These are phyloP conservation scores for Aporophyla lueneburgensis DNA, from an alignment of 2,888 invertebrate genomes.

Conservation along the genomic window DNA sequence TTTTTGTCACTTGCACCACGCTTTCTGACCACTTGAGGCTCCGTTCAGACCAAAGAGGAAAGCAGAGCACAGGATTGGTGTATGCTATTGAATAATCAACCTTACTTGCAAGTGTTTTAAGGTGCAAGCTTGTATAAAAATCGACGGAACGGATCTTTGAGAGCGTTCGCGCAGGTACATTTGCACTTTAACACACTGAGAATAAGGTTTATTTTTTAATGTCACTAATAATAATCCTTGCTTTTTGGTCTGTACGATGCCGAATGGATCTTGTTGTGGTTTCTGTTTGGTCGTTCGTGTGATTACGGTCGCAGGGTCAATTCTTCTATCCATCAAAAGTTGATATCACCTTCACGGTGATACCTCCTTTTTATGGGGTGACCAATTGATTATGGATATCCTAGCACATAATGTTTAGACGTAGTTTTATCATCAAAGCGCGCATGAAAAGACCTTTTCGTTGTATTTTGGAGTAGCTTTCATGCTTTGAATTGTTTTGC, in stretches of 20 bases:
- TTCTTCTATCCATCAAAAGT: conserved; percentile 86
- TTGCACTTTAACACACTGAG: background rate
- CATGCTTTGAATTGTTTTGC: conserved; percentile 43
- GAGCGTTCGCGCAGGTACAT: background rate
- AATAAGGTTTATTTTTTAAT: background rate
- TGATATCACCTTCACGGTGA: conserved; percentile 65
- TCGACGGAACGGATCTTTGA: background rate
- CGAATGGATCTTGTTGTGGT: conserved; percentile 73
- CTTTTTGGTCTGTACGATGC: background rate
- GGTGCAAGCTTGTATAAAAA: background rate
- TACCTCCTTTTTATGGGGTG: conserved; percentile 84
- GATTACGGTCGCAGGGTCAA: conserved; percentile 87
- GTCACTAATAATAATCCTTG: background rate
- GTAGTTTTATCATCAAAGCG: conserved; percentile 41
- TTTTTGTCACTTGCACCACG: conserved; percentile 40
- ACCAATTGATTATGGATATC: conserved; percentile 86
- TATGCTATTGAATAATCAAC: background rate
- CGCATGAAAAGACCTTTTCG: conserved; percentile 39
- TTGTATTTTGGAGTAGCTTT: conserved; percentile 40
- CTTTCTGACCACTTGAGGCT: conserved; percentile 35
- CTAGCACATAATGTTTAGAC: conserved; percentile 82
- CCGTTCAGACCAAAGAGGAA: conserved; percentile 13
- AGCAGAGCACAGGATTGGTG: background rate
- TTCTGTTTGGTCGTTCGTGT: conserved; percentile 84
- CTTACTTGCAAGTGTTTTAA: background rate